Evolutionary conservation across 2,888 invertebrate genomes (phyloP).

Genomic region (Dasypogon diadema): DNA sequence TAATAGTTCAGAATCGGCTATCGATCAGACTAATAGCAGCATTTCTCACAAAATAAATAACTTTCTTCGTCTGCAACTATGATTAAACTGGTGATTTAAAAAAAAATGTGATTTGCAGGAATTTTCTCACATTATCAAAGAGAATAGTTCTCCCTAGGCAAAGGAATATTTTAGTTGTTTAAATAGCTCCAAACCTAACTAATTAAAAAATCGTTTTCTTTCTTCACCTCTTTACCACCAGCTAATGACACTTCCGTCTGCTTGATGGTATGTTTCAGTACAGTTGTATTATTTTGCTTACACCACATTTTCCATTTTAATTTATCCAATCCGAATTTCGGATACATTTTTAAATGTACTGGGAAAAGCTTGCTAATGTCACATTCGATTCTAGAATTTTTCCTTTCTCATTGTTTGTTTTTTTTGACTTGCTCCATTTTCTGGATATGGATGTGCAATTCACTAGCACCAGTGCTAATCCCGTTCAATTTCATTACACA

Average conservation of each 20-base stretch:
- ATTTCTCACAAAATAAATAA: no score
- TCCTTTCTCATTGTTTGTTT: background rate
- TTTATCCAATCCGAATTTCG: background rate
- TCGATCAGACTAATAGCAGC: no score
- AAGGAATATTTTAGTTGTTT: no score
- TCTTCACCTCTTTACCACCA: background rate
- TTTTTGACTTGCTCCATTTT: background rate
- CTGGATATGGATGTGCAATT: background rate
- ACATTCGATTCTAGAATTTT: background rate
- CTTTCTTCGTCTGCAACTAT: no score
- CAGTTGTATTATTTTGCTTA: conserved; percentile 29
- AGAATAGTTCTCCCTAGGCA: no score
- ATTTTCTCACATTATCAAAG: no score
- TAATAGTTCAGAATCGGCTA: no score
- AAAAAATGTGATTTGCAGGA: no score
- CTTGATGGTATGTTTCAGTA: background rate
- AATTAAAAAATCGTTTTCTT: background rate
- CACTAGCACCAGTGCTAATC: conserved; percentile 10
- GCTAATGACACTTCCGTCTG: background rate
- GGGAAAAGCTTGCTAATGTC: background rate
- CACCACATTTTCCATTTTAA: conserved; percentile 24
- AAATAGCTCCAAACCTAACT: background rate
- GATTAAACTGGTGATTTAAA: no score
- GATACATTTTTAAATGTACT: background rate
- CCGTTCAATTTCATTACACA: conserved; percentile 45